Conservation (phyloP, 2,113 vertebrate genomes). For the Myiagra hebetior region DNA sequence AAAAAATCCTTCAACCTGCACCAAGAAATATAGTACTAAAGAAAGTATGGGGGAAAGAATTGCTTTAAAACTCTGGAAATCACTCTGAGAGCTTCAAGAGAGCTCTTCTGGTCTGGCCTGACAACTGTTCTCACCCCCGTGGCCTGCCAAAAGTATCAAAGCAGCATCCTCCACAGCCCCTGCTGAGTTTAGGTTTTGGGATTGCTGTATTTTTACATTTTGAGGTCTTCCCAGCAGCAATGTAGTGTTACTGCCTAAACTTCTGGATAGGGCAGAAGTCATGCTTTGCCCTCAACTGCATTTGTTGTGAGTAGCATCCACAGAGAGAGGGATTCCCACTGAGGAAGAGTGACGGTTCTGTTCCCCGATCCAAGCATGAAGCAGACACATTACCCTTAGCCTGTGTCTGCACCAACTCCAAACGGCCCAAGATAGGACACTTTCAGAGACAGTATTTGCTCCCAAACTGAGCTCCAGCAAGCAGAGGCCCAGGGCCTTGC, state of each 20-base stretch:
- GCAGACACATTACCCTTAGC: neutral
- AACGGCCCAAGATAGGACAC: neutral
- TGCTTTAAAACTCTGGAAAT: neutral
- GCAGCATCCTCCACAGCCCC: neutral
- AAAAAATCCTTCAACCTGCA: neutral
- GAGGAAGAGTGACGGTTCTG: accelerated
- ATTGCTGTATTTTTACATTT: neutral
- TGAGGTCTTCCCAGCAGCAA: neutral
- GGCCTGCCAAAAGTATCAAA: neutral
- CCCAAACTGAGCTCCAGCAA: neutral
- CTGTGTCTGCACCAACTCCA: neutral
- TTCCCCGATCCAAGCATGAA: neutral
- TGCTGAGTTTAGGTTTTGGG: neutral
- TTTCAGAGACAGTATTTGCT: neutral
- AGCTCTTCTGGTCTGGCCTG: neutral
- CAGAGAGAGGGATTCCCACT: neutral
- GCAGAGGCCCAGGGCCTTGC: neutral
- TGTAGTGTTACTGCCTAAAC: neutral
- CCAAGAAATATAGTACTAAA: neutral
- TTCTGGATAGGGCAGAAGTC: neutral
- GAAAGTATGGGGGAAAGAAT: neutral
- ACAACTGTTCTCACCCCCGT: neutral
- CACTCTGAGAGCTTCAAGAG: neutral
- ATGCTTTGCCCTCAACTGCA: neutral
- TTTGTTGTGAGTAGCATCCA: neutral